Evolutionary conservation across 37 sponge, comb jelly and placozoan genomes (phyloP).

Genomic region (Crambe crambe): DNA sequence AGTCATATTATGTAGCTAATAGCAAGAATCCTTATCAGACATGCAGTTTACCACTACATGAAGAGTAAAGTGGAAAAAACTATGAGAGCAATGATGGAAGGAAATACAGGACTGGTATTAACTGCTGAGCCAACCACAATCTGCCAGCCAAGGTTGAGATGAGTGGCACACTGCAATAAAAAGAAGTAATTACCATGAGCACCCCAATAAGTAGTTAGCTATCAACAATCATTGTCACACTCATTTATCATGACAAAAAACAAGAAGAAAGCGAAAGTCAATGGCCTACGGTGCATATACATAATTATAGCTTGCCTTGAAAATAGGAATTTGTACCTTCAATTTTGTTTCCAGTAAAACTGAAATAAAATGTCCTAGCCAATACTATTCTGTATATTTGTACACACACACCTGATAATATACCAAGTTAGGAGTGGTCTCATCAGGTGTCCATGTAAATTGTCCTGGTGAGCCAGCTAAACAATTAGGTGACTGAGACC

Average conservation of each 20-base stretch:
- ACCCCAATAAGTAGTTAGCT: not conserved
- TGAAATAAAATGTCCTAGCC: not conserved
- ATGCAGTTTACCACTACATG: too few relatives aligned
- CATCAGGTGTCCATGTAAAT: slow-evolving; percentile 59
- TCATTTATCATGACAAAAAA: too few relatives aligned
- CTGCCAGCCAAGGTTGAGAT: slow-evolving; percentile 38
- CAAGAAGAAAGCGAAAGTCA: too few relatives aligned
- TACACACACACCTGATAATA: slow-evolving; percentile 57
- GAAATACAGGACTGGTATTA: too few relatives aligned
- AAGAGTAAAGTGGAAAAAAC: too few relatives aligned
- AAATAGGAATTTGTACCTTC: not conserved
- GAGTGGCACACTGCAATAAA: slow-evolving; percentile 57
- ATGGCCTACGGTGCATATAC: too few relatives aligned
- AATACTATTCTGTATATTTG: not conserved
- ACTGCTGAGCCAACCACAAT: slow-evolving; percentile 13
- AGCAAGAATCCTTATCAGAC: too few relatives aligned
- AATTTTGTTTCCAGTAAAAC: not conserved
- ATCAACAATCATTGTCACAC: too few relatives aligned
- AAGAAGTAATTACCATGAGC: too few relatives aligned
- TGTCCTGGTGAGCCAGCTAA: slow-evolving; percentile 7
- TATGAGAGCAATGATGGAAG: too few relatives aligned
- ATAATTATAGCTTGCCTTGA: too few relatives aligned
- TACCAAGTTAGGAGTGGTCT: slow-evolving; percentile 52
- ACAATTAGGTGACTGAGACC: not conserved
- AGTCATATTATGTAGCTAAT: too few relatives aligned